A percentile compares a stretch with the other conserved stretches of the same genome.
Evolutionary conservation across 2,797 vertebrate species (phyloP).

Genomic region (Helarctos malayanus): DNA sequence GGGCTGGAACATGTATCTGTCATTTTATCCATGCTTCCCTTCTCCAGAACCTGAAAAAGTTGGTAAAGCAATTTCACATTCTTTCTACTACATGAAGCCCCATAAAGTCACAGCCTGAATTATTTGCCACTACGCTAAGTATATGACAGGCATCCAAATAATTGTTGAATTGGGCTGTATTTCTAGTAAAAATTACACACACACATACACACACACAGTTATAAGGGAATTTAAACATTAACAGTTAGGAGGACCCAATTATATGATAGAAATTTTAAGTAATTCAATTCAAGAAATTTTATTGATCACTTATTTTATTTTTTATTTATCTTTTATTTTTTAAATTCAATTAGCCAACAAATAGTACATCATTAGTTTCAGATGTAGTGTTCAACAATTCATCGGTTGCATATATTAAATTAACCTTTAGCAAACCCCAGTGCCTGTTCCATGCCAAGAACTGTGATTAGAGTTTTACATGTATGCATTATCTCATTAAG

Average conservation of each 20-base stretch:
- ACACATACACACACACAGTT: not conserved
- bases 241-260: not conserved
- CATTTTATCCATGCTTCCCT: not conserved
- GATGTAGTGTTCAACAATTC: not conserved
- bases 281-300: slow-evolving; percentile 37
- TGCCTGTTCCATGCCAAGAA: not conserved
- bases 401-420: not conserved
- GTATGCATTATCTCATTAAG: not conserved
- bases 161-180: not conserved
- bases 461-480: not conserved
- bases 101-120: not conserved
- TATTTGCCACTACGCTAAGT: not conserved
- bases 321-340: not conserved
- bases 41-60: not conserved
- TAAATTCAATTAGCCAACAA: not conserved
- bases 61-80: not conserved
- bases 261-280: slow-evolving; percentile 34
- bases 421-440: slow-evolving; percentile 14
- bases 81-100: not conserved
- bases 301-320: slow-evolving; percentile 15
- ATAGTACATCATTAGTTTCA: not conserved
- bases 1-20: not conserved
- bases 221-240: slow-evolving; percentile 34
- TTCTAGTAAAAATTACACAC: not conserved
- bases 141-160: not conserved